Evolutionary conservation across 2,888 invertebrate species (phyloP), one percentile per base, ranked within the genome.

Genomic region (Scaptomyza tumidula): DNA sequence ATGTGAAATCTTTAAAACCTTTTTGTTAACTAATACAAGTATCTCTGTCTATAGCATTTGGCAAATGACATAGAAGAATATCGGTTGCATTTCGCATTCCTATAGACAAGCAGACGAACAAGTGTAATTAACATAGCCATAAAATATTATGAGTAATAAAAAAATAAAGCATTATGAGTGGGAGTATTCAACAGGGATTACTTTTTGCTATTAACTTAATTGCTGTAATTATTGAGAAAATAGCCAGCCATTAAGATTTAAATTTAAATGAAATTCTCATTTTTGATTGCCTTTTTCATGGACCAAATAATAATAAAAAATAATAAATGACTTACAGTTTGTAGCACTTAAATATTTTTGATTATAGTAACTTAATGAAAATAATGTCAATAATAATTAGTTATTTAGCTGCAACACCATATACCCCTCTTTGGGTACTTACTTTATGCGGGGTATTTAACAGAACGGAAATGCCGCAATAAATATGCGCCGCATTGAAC

Each of bases 401-500:
- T 31, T 6, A 31, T 7, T 9, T 6, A 31, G 31, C 7, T 31
- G 31, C 27, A 27, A 27, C 13, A 37, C 6, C 3, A 16, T 41
- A 16, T 9, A 0, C 39, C 41, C 5, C 41, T 9, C 6, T 35
- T 13, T 43, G 43, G 19, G 1, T 9, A 13, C 0, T 0, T 1
- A 1, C 1, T 0, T 11, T 41, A 24, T 14, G 16, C 41, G 68
- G 68, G 68, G 72, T 76, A 72, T 76, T 76, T 29, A 3, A 6
- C 16, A 24, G 19, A 33, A 31, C 35, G 35, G 11, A 49, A 33
- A 9, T 11, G 37, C 7, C 43, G 52, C 45, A 44, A 49, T 10
- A 35, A 60, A 69, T 72, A 75, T 57, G 65, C 73, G 52, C 67
- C 41, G 35, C 61, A 58, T 71, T 49, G 49, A 55, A 57, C 24